Base-by-base conservation (phyloP, 2,113 vertebrate genomes). In the Anoura caudifer region DNA sequence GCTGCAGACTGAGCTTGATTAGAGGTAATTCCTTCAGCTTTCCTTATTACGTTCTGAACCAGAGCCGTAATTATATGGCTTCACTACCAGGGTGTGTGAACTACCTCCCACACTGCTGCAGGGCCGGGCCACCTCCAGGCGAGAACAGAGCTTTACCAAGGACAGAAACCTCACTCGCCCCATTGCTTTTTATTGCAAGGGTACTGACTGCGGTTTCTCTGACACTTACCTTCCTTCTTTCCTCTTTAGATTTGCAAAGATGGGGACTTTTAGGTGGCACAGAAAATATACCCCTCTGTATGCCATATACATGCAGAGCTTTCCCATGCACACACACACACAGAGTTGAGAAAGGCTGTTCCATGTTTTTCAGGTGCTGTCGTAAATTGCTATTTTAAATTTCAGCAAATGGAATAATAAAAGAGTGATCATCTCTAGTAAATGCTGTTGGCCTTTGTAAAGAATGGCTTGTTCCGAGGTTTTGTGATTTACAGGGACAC, bases 401-500 rank as follows among this genome's bases (percentile, higher is more conserved):
- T 98, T 97, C 96, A 95, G 96, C 90, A 92, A 98, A 95, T 98
- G 75, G 93, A 98, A 97, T 98, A 98, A 98, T 98, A 96, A 97
- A 95, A 96, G 96, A 98, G 97, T 97, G 98, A 98, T 97, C 97
- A 86, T 98, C 97, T 97, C 97, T 98, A 97, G 97, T 98, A 97
- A 98, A 97, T 96, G 97, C 96, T 98, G 95, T 97, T 98, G 94
- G 96, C 96, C 94, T 98, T 97, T 98, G 98, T 98, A 97, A 98
- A 98, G 98, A 98, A 98, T 92, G 95, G 95, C 98, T 98, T 97
- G 97, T 98, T 99, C 98, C 95, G 96, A 98, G 97, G 95, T 96
- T 98, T 98, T 98, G 88, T 98, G 98, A 98, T 99, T 98, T 98
- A 98, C 96, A 47, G 98, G 98, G 97, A 97, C 98, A 97, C 98